These are phyloP conservation scores for Coregonus ussuriensis DNA, from an alignment of 2,797 vertebrate species.

Conservation along the genomic window DNA sequence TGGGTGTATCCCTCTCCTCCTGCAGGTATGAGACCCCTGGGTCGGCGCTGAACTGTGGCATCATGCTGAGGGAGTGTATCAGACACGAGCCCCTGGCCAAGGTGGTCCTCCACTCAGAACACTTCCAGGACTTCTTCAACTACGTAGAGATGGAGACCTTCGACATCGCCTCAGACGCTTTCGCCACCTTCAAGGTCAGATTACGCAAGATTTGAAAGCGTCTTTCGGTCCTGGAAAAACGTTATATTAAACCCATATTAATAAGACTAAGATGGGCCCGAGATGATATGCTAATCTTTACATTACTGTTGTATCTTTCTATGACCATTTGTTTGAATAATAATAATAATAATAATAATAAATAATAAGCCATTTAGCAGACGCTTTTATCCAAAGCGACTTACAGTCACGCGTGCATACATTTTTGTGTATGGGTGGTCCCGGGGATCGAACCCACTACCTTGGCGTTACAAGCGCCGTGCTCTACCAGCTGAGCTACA, in stretches of 20 bases:
- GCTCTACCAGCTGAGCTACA: too few relatives aligned
- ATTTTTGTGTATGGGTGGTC: too few relatives aligned
- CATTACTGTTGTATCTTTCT: neutral
- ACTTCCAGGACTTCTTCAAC: conserved; percentile 91
- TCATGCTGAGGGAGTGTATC: conserved; percentile 96
- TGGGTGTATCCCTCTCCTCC: too few relatives aligned
- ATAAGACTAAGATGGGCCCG: neutral
- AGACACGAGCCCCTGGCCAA: conserved; percentile 94
- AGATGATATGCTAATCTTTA: too few relatives aligned
- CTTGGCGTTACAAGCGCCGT: neutral
- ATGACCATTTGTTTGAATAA: neutral
- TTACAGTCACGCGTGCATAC: too few relatives aligned
- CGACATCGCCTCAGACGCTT: conserved; percentile 97
- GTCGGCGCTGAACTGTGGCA: conserved; percentile 93
- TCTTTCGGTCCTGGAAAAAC: too few relatives aligned
- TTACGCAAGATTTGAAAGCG: neutral
- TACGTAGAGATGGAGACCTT: conserved; percentile 99
- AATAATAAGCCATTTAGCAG: too few relatives aligned
- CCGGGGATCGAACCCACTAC: too few relatives aligned
- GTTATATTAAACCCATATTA: neutral
- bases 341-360: too few relatives aligned
- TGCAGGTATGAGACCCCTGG: conserved; percentile 89
- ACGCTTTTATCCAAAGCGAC: too few relatives aligned
- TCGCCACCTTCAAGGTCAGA: conserved; percentile 97
- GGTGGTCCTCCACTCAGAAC: conserved; percentile 86